Base-by-base conservation (phyloP, 2,113 vertebrate species). In the Rhegmatorhina hoffmannsi region DNA sequence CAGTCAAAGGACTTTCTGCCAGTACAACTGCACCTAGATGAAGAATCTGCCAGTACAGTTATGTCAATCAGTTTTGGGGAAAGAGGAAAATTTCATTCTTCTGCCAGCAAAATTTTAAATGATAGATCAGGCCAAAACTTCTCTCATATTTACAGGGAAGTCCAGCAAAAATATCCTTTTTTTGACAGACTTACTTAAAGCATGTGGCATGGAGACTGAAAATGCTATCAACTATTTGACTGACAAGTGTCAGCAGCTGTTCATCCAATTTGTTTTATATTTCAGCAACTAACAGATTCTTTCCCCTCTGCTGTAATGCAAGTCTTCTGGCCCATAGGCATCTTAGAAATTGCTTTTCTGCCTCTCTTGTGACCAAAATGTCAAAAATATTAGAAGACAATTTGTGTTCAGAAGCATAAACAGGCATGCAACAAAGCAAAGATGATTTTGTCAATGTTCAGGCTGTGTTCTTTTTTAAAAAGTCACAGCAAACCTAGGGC, bases 221-320 rank as follows among this genome's bases (percentile, higher is more conserved):
- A 97, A 97, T 96, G 96, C 95, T 95, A 97, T 96, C 97, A 96
- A 96, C 93, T 94, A 90, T 97, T 97, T 96, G 96, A 97, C 96
- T 96, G 97, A 97, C 97, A 97, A 95, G 96, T 97, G 96, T 97
- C 97, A 97, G 96, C 95, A 96, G 93, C 96, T 97, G 96, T 95
- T 97, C 96, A 96, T 97, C 96, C 96, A 96, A 97, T 97, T 97
- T 97, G 95, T 96, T 96, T 97, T 97, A 94, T 90, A 95, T 95
- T 96, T 97, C 95, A 96, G 92, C 95, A 96, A 91, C 94, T 91
- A 96, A 90, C 90, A 94, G 95, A 96, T 94, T 95, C 89, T 95
- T 96, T 96, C 87, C 95, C 80, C 95, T 92, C 95, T 97, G 94
- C 84, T 92, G 90, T 87, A 95, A 96, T 91, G 90, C 79, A 81